Evolutionary conservation across 2,113 vertebrate genomes (phyloP).

Genomic region (Piprites chloris): DNA sequence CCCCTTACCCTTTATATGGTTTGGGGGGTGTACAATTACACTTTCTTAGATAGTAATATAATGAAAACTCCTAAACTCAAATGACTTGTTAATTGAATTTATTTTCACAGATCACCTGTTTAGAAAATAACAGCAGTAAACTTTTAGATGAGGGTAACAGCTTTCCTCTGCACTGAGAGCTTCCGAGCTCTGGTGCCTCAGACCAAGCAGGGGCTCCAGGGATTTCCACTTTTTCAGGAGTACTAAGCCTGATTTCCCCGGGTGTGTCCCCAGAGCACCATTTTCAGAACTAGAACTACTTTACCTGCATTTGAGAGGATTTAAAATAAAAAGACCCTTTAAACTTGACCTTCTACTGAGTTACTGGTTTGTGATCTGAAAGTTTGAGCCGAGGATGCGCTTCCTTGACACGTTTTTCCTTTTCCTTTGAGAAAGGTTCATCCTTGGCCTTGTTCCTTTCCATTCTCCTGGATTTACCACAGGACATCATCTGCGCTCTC

Average conservation of each 20-base stretch:
- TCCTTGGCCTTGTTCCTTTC: background rate
- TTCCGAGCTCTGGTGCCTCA: background rate
- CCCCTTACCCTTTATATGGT: too few relatives aligned
- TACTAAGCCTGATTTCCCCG: background rate
- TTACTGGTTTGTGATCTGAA: background rate
- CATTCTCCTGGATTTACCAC: conserved; percentile 73
- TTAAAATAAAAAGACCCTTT: background rate
- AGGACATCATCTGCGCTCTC: conserved; percentile 80
- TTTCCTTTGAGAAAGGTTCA: background rate
- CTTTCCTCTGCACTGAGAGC: background rate
- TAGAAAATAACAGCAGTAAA: background rate
- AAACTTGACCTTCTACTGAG: background rate
- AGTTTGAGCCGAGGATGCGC: background rate
- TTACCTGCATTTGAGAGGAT: background rate
- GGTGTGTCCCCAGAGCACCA: background rate
- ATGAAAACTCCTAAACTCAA: background rate
- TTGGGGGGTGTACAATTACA: background rate
- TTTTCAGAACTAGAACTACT: background rate
- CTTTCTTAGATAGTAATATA: background rate
- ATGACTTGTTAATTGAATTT: background rate
- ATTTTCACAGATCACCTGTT: background rate
- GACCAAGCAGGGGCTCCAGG: background rate
- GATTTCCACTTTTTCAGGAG: background rate
- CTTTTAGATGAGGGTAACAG: background rate
- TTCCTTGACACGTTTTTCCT: background rate